Base-by-base conservation (phyloP, 1,140 invertebrate genomes). In the Leucophenga varia region DNA sequence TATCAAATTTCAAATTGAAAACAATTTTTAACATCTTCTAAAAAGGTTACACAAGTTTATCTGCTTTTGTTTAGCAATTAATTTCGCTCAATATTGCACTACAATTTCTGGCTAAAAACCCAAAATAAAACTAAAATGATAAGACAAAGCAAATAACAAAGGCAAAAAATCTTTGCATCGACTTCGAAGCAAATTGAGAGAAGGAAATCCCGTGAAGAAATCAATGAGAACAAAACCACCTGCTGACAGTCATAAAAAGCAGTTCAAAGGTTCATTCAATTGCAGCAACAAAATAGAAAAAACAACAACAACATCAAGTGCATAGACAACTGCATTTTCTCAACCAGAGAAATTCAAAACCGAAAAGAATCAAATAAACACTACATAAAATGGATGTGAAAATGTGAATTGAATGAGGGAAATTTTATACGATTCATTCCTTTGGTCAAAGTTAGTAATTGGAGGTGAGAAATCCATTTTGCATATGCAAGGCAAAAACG, bases 371-470 rank as follows among this genome's bases (percentile, higher is more conserved):
- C 54, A 59, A n/a, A 64, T 56, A 60, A 61, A 64, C 55, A 64
- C 57, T 49, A 57, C 34, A 52, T 61, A 61, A n/a, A 60, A 64
- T 59, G 45, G 43, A 59, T 44, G 17, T 32, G 52, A 47, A 46
- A 57, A 57, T 64, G 31, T 46, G 46, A 47, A 64, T 64, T 65
- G 61, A 65, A 65, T 56, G 55, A 67, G 46, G 52, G 61, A 59
- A 56, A 64, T 49, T 65, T 45, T 52, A 61, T 59, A 60, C 20
- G 32, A 28, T 7, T 28, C n/a, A n/a, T n/a, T n/a, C n/a, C n/a
- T n/a, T n/a, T n/a, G n/a, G n/a, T n/a, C n/a, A n/a, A n/a, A n/a
- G n/a, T n/a, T n/a, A n/a, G n/a, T n/a, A n/a, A n/a, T n/a, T n/a
- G n/a, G n/a, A n/a, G n/a, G n/a, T n/a, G n/a, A n/a, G 41, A 30